phyloP scores from a whole-genome alignment of 2,113 vertebrate species.

The Myotis davidii region DNA sequence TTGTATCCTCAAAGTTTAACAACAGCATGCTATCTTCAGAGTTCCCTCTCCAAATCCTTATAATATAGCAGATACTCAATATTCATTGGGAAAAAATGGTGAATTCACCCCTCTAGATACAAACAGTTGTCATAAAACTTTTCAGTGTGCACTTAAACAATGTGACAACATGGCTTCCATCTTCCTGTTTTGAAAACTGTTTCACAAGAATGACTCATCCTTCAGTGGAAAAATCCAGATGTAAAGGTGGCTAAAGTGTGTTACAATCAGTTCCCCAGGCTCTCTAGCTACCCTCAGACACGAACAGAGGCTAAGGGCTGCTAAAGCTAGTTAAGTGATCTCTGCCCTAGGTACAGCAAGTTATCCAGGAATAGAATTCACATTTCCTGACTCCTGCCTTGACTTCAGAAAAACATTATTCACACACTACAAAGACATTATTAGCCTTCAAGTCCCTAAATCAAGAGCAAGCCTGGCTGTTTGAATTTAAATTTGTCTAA shows the following conservation, averaged over 20 bases:
- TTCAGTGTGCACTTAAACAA: conserved; percentile 2
- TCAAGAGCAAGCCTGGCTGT: not conserved
- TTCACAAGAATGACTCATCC: conserved; percentile 46
- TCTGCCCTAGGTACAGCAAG: not conserved
- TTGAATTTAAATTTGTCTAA: not conserved
- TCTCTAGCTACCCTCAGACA: not conserved
- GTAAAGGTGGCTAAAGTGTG: not conserved
- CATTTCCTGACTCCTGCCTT: not conserved
- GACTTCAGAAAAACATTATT: not conserved
- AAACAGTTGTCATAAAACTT: not conserved
- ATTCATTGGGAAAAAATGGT: not conserved
- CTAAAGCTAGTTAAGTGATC: not conserved
- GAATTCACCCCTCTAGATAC: not conserved
- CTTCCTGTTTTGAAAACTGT: conserved; percentile 48
- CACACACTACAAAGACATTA: not conserved
- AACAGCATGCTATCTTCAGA: not conserved
- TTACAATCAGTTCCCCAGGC: not conserved
- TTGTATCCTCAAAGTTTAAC: not conserved
- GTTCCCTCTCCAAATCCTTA: not conserved
- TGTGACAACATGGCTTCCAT: conserved; percentile 25
- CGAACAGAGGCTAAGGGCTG: not conserved
- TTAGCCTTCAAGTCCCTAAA: conserved; percentile 2
- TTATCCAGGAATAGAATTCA: not conserved
- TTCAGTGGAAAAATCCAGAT: conserved; percentile 45
- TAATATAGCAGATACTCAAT: not conserved